Conservation (phyloP, 2,113 vertebrate genomes). For the Alosa alosa region DNA sequence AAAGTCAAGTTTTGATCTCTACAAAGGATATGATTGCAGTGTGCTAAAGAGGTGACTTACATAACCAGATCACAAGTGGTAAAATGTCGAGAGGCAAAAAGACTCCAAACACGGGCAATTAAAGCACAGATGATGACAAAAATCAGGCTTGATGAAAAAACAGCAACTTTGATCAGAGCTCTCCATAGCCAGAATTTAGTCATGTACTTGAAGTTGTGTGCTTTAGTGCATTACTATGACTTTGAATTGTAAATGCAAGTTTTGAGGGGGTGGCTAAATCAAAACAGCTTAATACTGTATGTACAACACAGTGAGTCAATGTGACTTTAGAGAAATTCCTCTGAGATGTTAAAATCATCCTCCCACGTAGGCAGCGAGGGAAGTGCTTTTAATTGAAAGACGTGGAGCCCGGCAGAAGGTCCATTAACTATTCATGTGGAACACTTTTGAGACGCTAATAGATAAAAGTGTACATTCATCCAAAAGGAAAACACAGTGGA, state of each 20-base stretch:
- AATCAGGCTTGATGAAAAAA: neutral
- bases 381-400: conserved; percentile 55
- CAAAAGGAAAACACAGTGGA: neutral
- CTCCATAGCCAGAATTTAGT: neutral
- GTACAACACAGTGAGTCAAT: neutral
- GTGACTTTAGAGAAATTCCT: conserved; percentile 12
- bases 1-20: neutral
- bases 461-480: conserved; percentile 57
- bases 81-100: neutral
- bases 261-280: neutral
- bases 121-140: neutral
- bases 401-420: conserved; percentile 63
- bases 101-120: neutral
- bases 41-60: neutral
- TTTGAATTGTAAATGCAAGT: conserved; percentile 1
- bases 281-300: neutral
- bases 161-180: neutral
- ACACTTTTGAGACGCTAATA: conserved; percentile 64
- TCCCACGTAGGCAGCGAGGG: conserved; percentile 54
- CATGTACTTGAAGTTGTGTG: neutral
- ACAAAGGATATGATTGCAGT: neutral
- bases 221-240: neutral
- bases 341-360: conserved; percentile 9
- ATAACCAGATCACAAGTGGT: neutral
- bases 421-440: conserved; percentile 71